Conservation (phyloP, 2,113 vertebrate genomes). For the Atractosteus spatula region DNA sequence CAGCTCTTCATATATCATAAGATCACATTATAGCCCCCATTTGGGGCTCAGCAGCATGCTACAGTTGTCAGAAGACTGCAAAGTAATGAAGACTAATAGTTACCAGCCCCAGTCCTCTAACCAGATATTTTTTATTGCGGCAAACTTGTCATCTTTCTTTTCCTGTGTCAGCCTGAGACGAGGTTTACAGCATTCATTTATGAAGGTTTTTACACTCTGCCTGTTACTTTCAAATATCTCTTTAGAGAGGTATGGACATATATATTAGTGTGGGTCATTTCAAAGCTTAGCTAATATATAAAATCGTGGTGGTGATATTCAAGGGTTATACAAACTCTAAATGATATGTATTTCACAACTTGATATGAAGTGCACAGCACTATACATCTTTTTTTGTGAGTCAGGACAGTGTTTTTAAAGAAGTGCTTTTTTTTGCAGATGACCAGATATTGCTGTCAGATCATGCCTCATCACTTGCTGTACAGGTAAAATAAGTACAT, state of each 20-base stretch:
- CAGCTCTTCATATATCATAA: slow-evolving; percentile 90
- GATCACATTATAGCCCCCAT: slow-evolving; percentile 88
- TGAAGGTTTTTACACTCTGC: slow-evolving; percentile 15
- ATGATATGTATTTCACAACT: too few relatives aligned
- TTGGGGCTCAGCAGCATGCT: slow-evolving; percentile 87
- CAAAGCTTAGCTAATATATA: slow-evolving; percentile 1
- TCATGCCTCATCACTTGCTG: slow-evolving; percentile 78
- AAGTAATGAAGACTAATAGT: slow-evolving; percentile 93
- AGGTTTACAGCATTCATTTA: slow-evolving; percentile 68
- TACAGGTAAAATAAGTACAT: slow-evolving; percentile 65
- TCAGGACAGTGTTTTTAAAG: slow-evolving; percentile 30
- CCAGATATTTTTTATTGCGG: slow-evolving; percentile 85
- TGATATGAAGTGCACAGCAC: too few relatives aligned
- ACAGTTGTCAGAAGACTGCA: slow-evolving; percentile 86
- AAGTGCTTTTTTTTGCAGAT: slow-evolving; percentile 53
- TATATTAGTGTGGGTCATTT: slow-evolving; percentile 5
- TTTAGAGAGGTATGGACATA: not conserved
- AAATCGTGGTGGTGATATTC: slow-evolving; percentile 3
- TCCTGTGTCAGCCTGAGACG: slow-evolving; percentile 78
- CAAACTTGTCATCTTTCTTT: slow-evolving; percentile 82
- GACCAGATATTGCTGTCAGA: slow-evolving; percentile 81
- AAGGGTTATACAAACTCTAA: slow-evolving; percentile 1
- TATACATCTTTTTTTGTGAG: too few relatives aligned
- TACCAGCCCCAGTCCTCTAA: slow-evolving; percentile 79
- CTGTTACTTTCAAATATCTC: slow-evolving; percentile 16